Conservation (phyloP, 2,888 invertebrate species). For the Lacanobia wlatinum region DNA sequence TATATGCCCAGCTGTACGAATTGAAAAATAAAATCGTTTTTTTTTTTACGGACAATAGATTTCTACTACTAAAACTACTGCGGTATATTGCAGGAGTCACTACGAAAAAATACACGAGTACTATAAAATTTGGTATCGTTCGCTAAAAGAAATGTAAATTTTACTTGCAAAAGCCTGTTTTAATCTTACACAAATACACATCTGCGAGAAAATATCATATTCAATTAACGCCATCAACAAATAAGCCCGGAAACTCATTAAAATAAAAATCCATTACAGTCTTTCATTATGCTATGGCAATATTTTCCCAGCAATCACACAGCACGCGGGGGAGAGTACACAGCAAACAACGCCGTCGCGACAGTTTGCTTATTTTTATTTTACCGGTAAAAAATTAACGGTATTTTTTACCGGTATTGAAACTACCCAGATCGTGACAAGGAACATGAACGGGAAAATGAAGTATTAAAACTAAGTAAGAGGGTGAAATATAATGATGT, state of each 20-base stretch:
- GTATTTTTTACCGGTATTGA: slow-evolving; percentile 48
- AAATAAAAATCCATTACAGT: slow-evolving; percentile 49
- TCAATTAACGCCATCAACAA: not conserved
- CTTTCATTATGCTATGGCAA: slow-evolving; percentile 53
- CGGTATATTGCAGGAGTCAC: too few relatives aligned
- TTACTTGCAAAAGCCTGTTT: too few relatives aligned
- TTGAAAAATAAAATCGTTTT: too few relatives aligned
- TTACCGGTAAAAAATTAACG: slow-evolving; percentile 26
- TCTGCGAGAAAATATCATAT: not conserved
- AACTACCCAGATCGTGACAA: slow-evolving; percentile 56
- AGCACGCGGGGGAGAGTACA: slow-evolving; percentile 39
- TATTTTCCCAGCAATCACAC: slow-evolving; percentile 61
- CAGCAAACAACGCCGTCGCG: slow-evolving; percentile 56
- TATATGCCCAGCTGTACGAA: too few relatives aligned
- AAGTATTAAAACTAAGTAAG: slow-evolving; percentile 34
- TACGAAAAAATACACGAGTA: too few relatives aligned
- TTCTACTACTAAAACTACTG: too few relatives aligned
- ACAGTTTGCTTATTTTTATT: slow-evolving; percentile 52
- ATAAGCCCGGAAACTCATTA: not conserved
- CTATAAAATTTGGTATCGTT: too few relatives aligned
- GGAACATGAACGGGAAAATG: slow-evolving; percentile 51
- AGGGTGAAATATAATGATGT: slow-evolving; percentile 19
- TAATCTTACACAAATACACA: not conserved
- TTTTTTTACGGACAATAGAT: too few relatives aligned
- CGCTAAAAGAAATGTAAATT: too few relatives aligned